These are phyloP conservation scores for Lepus oiostolus DNA, from an alignment of 2,797 vertebrate genomes.

Conservation along the genomic window DNA sequence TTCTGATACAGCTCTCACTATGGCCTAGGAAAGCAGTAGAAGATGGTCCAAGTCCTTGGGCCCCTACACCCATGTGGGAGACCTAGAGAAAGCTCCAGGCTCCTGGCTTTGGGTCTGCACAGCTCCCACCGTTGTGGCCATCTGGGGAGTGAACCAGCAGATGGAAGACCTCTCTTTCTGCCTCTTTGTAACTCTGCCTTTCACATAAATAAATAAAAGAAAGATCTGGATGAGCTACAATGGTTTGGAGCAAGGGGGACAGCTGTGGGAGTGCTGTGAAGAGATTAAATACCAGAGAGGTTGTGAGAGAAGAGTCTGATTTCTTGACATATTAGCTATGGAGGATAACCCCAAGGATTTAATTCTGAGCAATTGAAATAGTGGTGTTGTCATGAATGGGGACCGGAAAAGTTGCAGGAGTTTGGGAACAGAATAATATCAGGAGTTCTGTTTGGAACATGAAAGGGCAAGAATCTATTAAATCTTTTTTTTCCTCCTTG, in stretches of 20 bases:
- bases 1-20: no score
- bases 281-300: background rate
- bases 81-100: no score
- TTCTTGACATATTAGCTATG: background rate
- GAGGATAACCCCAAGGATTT: background rate
- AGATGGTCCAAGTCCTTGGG: no score
- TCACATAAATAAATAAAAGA: no score
- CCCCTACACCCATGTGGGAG: no score
- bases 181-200: no score
- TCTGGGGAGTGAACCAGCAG: no score
- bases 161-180: no score
- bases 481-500: background rate
- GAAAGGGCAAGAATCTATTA: background rate
- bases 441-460: background rate
- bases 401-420: background rate
- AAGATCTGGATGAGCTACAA: background rate
- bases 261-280: background rate
- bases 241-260: background rate
- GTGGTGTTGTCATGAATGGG: background rate
- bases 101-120: no score
- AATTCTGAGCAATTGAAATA: background rate
- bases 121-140: no score
- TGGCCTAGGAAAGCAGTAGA: no score
- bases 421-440: background rate
- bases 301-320: background rate